These are phyloP conservation scores for Cyphomyrus plagiostoma DNA, from an alignment of 2,113 vertebrate genomes.

Conservation along the genomic window DNA sequence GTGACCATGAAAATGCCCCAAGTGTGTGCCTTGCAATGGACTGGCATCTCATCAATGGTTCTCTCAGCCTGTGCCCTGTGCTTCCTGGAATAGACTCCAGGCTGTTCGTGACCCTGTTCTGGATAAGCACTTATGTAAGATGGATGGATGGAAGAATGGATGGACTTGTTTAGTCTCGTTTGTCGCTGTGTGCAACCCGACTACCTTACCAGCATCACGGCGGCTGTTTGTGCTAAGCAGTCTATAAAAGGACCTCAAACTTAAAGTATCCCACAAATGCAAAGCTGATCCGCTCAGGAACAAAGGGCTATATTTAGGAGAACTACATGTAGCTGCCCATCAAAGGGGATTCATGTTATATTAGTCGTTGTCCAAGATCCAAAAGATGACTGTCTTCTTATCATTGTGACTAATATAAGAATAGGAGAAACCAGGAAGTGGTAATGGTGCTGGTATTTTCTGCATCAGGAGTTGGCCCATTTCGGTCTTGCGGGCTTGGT, in stretches of 20 bases:
- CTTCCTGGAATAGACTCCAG: background rate
- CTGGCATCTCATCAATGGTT: background rate
- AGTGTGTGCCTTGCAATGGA: background rate
- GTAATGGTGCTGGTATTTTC: background rate
- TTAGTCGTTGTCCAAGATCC: background rate
- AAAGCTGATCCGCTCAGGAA: background rate
- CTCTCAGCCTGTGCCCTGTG: background rate
- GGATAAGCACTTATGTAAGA: background rate
- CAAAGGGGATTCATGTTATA: background rate
- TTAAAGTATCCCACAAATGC: background rate
- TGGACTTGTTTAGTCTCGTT: background rate
- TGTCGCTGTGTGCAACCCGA: background rate
- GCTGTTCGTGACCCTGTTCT: background rate
- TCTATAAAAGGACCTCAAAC: background rate
- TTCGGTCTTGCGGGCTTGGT: conserved; percentile 3
- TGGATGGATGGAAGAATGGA: background rate
- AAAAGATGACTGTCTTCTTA: background rate
- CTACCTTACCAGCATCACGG: background rate
- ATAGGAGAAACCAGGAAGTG: background rate
- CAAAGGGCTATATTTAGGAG: conserved; percentile 4
- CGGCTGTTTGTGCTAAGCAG: background rate
- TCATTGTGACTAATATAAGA: background rate
- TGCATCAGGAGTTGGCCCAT: conserved; percentile 15
- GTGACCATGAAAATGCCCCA: background rate
- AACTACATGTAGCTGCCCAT: background rate